phyloP scores from a whole-genome alignment of 1,140 invertebrate genomes.

The Patella vulgata region DNA sequence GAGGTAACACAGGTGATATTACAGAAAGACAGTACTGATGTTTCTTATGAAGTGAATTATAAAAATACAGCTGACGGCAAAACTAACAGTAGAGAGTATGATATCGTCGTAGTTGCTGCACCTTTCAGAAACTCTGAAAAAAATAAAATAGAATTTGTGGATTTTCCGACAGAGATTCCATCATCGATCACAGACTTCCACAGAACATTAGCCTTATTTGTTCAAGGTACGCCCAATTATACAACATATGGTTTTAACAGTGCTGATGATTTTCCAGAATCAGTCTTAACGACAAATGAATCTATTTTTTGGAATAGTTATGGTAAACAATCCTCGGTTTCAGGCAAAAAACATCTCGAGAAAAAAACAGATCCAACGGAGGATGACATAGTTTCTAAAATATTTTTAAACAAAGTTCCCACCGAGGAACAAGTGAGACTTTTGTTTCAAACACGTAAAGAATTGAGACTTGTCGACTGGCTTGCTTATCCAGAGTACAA shows the following conservation, averaged over 20 bases:
- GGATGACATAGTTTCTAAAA: constrained; percentile 69
- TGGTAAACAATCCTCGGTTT: constrained; percentile 65
- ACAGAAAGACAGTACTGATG: constrained; percentile 35
- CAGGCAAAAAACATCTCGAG: constrained; percentile 24
- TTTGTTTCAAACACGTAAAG: constrained; percentile 69
- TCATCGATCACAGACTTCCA: constrained; percentile 68
- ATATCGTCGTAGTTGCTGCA: constrained; percentile 73
- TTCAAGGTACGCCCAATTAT: constrained; percentile 69
- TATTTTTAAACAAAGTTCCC: constrained; percentile 30
- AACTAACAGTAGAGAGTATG: constrained; percentile 62
- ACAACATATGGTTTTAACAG: constrained; percentile 66
- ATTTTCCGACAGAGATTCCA: constrained; percentile 59
- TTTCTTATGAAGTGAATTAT: constrained; percentile 45
- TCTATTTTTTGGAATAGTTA: constrained; percentile 66
- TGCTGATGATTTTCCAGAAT: constrained; percentile 51
- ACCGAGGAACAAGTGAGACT: constrained; percentile 64
- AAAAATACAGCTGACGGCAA: constrained; percentile 27
- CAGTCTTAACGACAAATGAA: constrained; percentile 69
- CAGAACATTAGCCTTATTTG: constrained; percentile 72
- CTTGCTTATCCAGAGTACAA: constrained; percentile 75
- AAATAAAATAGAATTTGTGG: constrained; percentile 64
- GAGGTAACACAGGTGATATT: constrained; percentile 57
- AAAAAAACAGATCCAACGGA: constrained; percentile 20
- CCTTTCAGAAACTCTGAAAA: constrained; percentile 68
- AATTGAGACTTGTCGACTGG: constrained; percentile 69